These are phyloP conservation scores for Karalla daura DNA, from an alignment of 2,797 vertebrate species.

Conservation along the genomic window DNA sequence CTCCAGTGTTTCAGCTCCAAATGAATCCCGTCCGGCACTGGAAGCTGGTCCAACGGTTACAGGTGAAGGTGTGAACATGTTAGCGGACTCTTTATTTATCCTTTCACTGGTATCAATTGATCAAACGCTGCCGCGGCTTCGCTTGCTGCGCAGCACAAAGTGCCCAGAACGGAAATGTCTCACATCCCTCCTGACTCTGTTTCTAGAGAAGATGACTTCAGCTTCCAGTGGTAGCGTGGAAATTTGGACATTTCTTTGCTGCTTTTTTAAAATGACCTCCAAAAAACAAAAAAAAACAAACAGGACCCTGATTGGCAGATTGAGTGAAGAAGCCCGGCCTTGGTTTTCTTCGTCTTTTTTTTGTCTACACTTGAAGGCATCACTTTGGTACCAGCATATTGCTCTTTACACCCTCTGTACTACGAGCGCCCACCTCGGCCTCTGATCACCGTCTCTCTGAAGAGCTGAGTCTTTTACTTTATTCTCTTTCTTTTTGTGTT, in stretches of 20 bases:
- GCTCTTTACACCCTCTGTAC: slow-evolving; percentile 33
- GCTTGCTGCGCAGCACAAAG: not conserved
- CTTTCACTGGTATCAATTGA: too few relatives aligned
- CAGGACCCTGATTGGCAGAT: not conserved
- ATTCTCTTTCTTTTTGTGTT: slow-evolving; percentile 6
- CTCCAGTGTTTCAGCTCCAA: too few relatives aligned
- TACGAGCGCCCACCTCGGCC: not conserved
- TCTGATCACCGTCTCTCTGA: not conserved
- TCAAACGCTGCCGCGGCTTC: too few relatives aligned
- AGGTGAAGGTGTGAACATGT: not conserved
- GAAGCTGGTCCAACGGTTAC: not conserved
- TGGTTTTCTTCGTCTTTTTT: not conserved
- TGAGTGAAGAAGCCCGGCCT: not conserved
- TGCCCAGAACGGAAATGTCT: not conserved
- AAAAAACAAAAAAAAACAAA: too few relatives aligned
- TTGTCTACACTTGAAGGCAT: slow-evolving; percentile 16
- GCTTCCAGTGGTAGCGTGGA: not conserved
- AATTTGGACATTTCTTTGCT: not conserved
- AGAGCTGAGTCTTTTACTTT: too few relatives aligned
- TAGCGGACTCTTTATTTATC: too few relatives aligned
- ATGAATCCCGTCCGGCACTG: too few relatives aligned
- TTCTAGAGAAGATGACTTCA: not conserved
- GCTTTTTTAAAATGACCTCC: too few relatives aligned
- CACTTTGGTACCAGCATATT: slow-evolving; percentile 60
- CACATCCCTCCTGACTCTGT: slow-evolving; percentile 10